Percentiles rank a stretch among this genome's conserved stretches.
Conservation (phyloP, 2,888 invertebrate species). For the Drosophila rubida region DNA sequence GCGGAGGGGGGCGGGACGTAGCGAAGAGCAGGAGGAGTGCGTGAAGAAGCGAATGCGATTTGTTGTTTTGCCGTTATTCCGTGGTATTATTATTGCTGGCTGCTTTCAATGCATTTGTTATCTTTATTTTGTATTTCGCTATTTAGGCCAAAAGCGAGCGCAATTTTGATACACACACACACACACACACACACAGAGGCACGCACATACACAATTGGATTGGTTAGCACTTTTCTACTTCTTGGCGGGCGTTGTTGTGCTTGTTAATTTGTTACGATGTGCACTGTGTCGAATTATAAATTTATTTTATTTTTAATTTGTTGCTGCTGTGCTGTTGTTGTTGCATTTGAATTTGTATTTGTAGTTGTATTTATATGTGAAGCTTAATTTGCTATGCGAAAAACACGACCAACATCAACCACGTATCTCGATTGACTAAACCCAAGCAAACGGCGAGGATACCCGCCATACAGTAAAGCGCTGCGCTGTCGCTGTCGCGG, state of each 20-base stretch:
- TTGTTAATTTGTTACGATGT: constrained; percentile 41
- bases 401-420: constrained; percentile 85
- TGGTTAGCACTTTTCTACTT: constrained; percentile 52
- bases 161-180: constrained; percentile 34
- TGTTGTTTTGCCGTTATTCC: constrained; percentile 34
- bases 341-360: constrained; percentile 12
- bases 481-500: constrained; percentile 27
- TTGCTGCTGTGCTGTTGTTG: constrained; percentile 29
- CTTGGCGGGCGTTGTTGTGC: constrained; percentile 11
- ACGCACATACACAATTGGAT: constrained; percentile 38
- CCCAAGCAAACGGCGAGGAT: constrained; percentile 84
- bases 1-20: not conserved
- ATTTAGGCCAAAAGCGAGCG: constrained; percentile 49
- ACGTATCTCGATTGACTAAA: constrained; percentile 85
- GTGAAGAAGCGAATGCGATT: constrained; percentile 53
- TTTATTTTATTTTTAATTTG: constrained; percentile 26
- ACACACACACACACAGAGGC: constrained; percentile 25
- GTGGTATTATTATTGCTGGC: not conserved
- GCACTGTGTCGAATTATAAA: constrained; percentile 40
- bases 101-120: constrained; percentile 11
- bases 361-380: constrained; percentile 24
- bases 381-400: constrained; percentile 71
- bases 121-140: constrained; percentile 17
- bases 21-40: not conserved
- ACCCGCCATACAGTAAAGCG: constrained; percentile 71